Base-by-base conservation (phyloP, 1,140 invertebrate species). In the Leptinotarsa texana region DNA sequence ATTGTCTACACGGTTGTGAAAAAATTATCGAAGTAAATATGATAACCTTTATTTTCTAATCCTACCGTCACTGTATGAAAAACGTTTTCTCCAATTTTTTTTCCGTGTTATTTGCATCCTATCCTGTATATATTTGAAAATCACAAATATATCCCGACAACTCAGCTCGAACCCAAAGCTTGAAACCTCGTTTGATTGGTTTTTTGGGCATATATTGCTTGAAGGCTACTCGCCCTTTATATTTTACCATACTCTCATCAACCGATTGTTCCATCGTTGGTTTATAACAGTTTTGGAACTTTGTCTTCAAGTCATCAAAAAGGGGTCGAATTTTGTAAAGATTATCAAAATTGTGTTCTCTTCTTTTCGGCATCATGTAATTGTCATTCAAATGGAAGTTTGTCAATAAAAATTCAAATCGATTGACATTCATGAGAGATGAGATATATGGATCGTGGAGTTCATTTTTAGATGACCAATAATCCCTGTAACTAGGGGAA, bases 351-450 rank as follows among this genome's bases (percentile, higher is more conserved):
- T 80, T 75, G 63, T 69, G 74, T 65, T 81, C 65, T 72, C 76
- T 75, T 80, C 77, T 77, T 65, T 76, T 78, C 69, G 82, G 81
- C 78, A 79, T 74, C 76, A 81, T 69, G 63, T 15, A 72, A 78
- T 84, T 85, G 71, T 85, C 82, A 69, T 85, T 83, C 63, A 86
- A 71, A 82, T 85, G 82, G 63, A 86, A 77, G 79, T 79, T 51
- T 18, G 77, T 69, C 63, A 86, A 74, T 71, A 85, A 70, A 73
- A 82, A 85, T 69, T 83, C 81, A 77, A 86, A 87, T 21, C 21
- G 21, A 21, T 21, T 21, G 21, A 21, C 21, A 21, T 21, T 21
- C 21, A 21, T 21, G n/a, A n/a, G n/a, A n/a, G n/a, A n/a, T n/a
- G n/a, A n/a, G n/a, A n/a, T n/a, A n/a, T n/a, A 21, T 21, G 21